Conservation (phyloP, 2,113 vertebrate genomes). For the Cariama cristata region DNA sequence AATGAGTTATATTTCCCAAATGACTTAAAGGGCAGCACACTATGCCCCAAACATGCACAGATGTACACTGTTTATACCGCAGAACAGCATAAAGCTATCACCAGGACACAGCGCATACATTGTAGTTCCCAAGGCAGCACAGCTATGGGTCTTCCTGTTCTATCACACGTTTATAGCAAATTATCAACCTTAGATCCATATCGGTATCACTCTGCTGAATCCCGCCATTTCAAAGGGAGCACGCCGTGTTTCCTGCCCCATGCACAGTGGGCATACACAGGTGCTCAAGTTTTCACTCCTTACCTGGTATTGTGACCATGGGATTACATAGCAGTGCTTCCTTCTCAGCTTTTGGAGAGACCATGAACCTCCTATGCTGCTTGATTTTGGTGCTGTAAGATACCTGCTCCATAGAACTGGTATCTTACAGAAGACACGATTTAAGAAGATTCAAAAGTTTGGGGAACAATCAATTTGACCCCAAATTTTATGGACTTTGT, state of each 20-base stretch:
- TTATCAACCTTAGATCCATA: not conserved
- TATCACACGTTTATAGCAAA: not conserved
- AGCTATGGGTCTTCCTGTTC: not conserved
- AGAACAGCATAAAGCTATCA: not conserved
- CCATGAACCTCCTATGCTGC: accelerated
- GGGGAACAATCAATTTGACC: not conserved
- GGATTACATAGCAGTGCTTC: not conserved
- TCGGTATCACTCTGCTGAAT: not conserved
- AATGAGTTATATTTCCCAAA: too few species aligned
- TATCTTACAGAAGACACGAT: not conserved
- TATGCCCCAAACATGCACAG: not conserved
- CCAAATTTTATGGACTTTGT: not conserved
- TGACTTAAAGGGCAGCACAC: not conserved
- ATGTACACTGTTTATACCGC: not conserved
- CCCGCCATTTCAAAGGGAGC: not conserved
- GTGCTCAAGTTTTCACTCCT: not conserved
- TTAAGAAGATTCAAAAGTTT: not conserved
- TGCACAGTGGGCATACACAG: not conserved
- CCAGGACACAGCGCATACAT: not conserved
- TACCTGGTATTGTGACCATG: accelerated
- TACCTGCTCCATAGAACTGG: not conserved
- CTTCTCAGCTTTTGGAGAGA: not conserved
- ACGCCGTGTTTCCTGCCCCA: not conserved
- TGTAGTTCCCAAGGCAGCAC: not conserved
- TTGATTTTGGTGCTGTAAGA: not conserved